These are phyloP conservation scores for Anniella stebbinsi DNA, from an alignment of 2,797 vertebrate genomes.

Conservation along the genomic window DNA sequence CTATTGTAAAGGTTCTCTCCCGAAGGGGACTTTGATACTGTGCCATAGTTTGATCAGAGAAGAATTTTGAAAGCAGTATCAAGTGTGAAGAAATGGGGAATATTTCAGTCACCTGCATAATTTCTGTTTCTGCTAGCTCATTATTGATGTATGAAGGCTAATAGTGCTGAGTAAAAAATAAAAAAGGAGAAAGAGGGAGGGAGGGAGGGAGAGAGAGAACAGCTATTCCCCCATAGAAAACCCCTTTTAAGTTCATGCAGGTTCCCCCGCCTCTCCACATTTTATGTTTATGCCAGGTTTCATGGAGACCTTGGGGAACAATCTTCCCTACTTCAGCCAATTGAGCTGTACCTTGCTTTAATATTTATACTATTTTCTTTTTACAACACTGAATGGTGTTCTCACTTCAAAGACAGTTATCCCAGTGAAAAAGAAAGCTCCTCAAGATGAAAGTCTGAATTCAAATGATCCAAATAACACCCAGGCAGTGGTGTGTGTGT, in stretches of 20 bases:
- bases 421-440: background rate
- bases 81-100: background rate
- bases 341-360: constrained; percentile 48
- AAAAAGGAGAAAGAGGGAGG: background rate
- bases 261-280: background rate
- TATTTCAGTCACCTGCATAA: constrained; percentile 28
- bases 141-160: constrained; percentile 47
- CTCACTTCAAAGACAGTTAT: constrained; percentile 51
- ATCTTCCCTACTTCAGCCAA: constrained; percentile 37
- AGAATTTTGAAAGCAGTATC: constrained; percentile 17
- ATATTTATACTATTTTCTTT: constrained; percentile 53
- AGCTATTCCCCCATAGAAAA: constrained; percentile 26
- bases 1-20: background rate
- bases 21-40: background rate
- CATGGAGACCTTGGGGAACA: constrained; percentile 15
- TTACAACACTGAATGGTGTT: background rate
- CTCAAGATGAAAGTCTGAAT: constrained; percentile 46
- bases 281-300: constrained; percentile 35
- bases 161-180: background rate
- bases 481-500: background rate
- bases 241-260: constrained; percentile 1
- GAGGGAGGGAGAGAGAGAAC: constrained; percentile 1
- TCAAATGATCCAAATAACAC: constrained; percentile 3
- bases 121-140: constrained; percentile 20
- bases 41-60: background rate